These are phyloP conservation scores for Micrastur ruficollis DNA, from an alignment of 2,797 vertebrate genomes.

Conservation along the genomic window DNA sequence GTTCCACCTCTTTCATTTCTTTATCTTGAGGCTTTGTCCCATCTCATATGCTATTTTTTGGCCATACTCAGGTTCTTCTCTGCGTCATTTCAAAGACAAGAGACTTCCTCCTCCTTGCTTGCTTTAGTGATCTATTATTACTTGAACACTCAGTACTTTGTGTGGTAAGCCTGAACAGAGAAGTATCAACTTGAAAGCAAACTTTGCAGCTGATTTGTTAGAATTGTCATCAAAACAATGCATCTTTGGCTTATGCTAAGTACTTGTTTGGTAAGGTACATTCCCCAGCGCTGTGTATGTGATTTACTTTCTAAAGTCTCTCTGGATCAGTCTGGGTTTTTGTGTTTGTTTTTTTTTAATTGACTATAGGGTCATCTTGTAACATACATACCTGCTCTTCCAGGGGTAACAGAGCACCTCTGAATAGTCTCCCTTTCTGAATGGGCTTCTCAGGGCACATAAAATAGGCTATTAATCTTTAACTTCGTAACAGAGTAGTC, in stretches of 20 bases:
- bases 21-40: not conserved
- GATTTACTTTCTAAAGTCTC: not conserved
- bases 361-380: not conserved
- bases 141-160: not conserved
- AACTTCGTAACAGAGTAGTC: not conserved
- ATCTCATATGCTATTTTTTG: not conserved
- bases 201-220: not conserved
- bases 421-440: not conserved
- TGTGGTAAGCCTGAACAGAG: not conserved
- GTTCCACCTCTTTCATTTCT: not conserved
- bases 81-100: not conserved
- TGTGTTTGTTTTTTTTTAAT: not conserved
- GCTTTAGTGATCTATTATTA: not conserved
- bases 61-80: not conserved
- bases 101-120: not conserved
- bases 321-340: too few species aligned
- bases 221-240: not conserved
- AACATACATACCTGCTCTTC: not conserved
- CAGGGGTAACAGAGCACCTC: not conserved
- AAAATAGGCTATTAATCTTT: not conserved
- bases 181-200: not conserved
- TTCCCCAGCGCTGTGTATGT: not conserved
- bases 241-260: not conserved
- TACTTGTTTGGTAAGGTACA: not conserved
- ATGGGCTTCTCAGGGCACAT: not conserved